A percentile compares a stretch with the other conserved stretches of the same genome.
Conservation (phyloP, 2,888 invertebrate genomes). For the Trisateles emortualis region DNA sequence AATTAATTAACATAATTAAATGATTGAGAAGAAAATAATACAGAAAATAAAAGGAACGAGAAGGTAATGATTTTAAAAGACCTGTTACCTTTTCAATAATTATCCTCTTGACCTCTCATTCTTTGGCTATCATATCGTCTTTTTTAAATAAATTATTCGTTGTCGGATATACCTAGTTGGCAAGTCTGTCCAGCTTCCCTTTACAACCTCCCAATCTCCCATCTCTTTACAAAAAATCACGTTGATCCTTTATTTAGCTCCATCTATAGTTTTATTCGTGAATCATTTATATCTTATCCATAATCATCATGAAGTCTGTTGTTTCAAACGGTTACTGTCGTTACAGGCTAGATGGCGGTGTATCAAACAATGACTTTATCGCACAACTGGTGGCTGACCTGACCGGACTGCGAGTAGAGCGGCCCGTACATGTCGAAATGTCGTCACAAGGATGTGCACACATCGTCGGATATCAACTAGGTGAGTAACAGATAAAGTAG, state of each 20-base stretch:
- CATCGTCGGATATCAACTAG: slow-evolving; percentile 93
- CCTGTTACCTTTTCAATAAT: no score
- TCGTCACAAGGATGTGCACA: slow-evolving; percentile 95
- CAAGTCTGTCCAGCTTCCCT: no score
- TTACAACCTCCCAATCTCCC: no score
- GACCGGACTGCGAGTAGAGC: slow-evolving; percentile 91
- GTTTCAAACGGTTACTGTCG: background rate
- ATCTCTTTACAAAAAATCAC: background rate
- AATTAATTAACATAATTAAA: no score
- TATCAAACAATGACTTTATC: slow-evolving; percentile 97
- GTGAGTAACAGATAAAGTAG: slow-evolving; percentile 68
- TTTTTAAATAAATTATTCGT: no score
- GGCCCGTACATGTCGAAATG: slow-evolving; percentile 92
- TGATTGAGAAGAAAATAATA: no score
- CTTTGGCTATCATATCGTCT: no score
- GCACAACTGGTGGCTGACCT: slow-evolving; percentile 95
- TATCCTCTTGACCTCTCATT: no score
- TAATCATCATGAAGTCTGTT: background rate
- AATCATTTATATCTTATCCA: background rate
- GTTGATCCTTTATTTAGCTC: background rate
- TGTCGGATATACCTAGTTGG: no score
- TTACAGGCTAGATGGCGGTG: slow-evolving; percentile 97
- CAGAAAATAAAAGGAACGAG: no score
- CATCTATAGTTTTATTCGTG: background rate
- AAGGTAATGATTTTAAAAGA: no score